Conservation (phyloP, 2,888 invertebrate species). For the Tuberolachnus salignus region DNA sequence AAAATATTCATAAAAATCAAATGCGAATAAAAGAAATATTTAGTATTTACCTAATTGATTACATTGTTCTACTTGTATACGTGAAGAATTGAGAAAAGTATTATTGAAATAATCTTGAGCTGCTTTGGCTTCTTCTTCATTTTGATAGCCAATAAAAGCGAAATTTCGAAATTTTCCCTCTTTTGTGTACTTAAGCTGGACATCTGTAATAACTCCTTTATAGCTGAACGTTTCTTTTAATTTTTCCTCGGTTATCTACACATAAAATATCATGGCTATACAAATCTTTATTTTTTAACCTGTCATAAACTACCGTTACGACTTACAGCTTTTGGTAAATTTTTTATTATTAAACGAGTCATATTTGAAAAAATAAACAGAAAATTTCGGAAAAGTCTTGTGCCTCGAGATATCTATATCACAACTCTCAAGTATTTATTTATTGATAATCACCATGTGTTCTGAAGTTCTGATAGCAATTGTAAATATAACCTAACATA, state of each 20-base stretch:
- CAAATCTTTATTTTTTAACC: background rate
- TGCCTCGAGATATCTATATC: too few species aligned
- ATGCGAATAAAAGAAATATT: background rate
- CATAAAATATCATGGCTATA: conserved; percentile 57
- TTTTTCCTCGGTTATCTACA: conserved; percentile 79
- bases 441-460: background rate
- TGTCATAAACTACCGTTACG: background rate
- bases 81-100: conserved; percentile 81
- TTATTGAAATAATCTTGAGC: conserved; percentile 83
- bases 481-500: conserved; percentile 1
- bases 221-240: conserved; percentile 77
- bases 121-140: conserved; percentile 76
- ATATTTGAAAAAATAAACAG: conserved; percentile 63
- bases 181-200: conserved; percentile 88
- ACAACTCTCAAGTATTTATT: background rate
- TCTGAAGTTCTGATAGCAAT: background rate
- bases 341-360: conserved; percentile 89
- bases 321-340: conserved; percentile 83
- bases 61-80: conserved; percentile 67
- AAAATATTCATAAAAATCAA: background rate
- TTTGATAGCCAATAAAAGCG: conserved; percentile 89
- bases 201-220: conserved; percentile 88
- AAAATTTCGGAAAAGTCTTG: too few species aligned
- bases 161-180: conserved; percentile 92
- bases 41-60: conserved; percentile 59